phyloP scores from a whole-genome alignment of 2,888 invertebrate genomes.

The Microplitis deprimator region DNA sequence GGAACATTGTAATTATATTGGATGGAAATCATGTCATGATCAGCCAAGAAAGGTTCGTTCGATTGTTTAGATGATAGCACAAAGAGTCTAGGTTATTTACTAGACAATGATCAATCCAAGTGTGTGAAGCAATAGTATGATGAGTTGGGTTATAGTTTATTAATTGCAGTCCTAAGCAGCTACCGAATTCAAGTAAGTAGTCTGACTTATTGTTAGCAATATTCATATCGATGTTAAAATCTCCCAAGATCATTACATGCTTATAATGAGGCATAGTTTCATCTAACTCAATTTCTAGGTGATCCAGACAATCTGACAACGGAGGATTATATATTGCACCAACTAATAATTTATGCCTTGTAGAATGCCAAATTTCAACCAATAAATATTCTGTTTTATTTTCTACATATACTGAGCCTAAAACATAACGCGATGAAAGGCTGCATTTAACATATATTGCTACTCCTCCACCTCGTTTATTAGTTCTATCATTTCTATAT shows the following conservation, averaged over 20 bases:
- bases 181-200: slow-evolving; percentile 7
- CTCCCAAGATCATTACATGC: not conserved
- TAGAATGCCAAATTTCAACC: not conserved
- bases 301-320: not conserved
- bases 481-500: slow-evolving; percentile 3
- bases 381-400: not conserved
- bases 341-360: not conserved
- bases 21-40: slow-evolving; percentile 25
- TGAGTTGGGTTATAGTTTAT: slow-evolving; percentile 22
- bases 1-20: not conserved
- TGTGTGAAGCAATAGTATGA: slow-evolving; percentile 14
- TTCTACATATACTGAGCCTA: not conserved
- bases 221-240: not conserved
- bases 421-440: not conserved
- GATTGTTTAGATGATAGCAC: slow-evolving; percentile 11
- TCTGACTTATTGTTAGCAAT: slow-evolving; percentile 10
- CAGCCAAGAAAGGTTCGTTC: slow-evolving; percentile 21
- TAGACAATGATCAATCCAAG: slow-evolving; percentile 5
- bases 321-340: not conserved
- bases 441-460: slow-evolving; percentile 6
- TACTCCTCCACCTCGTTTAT: not conserved
- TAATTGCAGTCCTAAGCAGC: slow-evolving; percentile 3
- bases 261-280: not conserved
- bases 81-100: not conserved
- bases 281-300: not conserved